These are phyloP conservation scores for Mimas tiliae DNA, from an alignment of 2,888 invertebrate species.

Conservation along the genomic window DNA sequence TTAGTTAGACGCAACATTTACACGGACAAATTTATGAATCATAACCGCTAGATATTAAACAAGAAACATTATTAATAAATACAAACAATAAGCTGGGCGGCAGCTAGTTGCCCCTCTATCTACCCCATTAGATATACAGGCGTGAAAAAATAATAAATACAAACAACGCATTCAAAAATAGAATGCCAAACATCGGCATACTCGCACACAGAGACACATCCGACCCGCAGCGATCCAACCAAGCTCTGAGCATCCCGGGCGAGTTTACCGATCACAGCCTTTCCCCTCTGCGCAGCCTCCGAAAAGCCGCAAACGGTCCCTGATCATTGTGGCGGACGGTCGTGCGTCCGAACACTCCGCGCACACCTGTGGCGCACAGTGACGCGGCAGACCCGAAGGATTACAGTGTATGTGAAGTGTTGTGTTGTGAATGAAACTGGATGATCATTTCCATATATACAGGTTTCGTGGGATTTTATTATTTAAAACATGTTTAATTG, in stretches of 20 bases:
- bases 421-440: constrained; percentile 67
- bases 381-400: constrained; percentile 55
- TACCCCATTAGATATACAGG: too few species aligned
- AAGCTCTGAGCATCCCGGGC: constrained; percentile 56
- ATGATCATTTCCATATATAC: constrained; percentile 62
- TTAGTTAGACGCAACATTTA: too few species aligned
- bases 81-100: too few species aligned
- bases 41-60: too few species aligned
- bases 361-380: constrained; percentile 67
- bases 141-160: background rate
- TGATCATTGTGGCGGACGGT: constrained; percentile 52
- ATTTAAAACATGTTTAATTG: constrained; percentile 7
- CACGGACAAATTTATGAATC: too few species aligned
- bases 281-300: constrained; percentile 47
- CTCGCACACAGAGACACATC: background rate
- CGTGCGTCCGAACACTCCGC: constrained; percentile 41
- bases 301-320: constrained; percentile 57
- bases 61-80: too few species aligned
- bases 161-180: background rate
- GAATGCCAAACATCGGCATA: background rate
- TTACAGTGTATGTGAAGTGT: constrained; percentile 58
- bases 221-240: background rate
- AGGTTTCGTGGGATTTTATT: constrained; percentile 56
- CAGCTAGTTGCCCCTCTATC: too few species aligned
- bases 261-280: constrained; percentile 67